These are phyloP conservation scores for Malacoraja senta DNA, from an alignment of 2,797 vertebrate genomes.

Conservation along the genomic window DNA sequence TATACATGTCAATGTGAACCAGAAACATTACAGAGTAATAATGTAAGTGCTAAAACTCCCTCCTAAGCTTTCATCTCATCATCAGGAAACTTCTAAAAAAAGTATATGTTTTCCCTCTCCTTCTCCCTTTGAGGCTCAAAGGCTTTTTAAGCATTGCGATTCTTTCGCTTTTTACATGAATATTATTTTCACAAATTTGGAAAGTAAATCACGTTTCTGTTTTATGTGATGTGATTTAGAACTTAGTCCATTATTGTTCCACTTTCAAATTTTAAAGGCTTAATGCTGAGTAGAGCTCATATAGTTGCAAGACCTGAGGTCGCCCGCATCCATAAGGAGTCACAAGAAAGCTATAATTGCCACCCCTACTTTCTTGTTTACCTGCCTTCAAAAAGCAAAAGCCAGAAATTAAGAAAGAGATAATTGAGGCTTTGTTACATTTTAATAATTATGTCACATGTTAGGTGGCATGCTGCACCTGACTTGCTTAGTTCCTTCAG, in stretches of 20 bases:
- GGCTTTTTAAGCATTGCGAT: neutral
- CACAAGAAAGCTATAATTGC: neutral
- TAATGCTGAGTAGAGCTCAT: too few species aligned
- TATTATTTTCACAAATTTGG: neutral
- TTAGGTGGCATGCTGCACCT: too few species aligned
- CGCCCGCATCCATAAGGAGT: neutral
- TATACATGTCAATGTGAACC: constrained; percentile 10
- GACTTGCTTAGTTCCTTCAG: too few species aligned
- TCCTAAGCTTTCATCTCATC: constrained; percentile 16
- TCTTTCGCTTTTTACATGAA: neutral
- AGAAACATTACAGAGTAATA: constrained; percentile 3
- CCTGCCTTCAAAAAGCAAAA: neutral
- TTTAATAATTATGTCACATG: neutral
- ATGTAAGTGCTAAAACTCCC: neutral
- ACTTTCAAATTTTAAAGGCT: neutral
- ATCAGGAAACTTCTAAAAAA: constrained; percentile 13
- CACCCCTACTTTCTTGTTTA: neutral
- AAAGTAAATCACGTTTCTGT: neutral
- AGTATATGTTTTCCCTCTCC: neutral
- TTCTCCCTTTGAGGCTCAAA: neutral
- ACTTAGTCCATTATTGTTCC: neutral
- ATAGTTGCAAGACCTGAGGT: too few species aligned
- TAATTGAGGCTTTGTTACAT: neutral
- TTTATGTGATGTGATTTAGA: neutral
- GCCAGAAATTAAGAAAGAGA: neutral